These are phyloP conservation scores for Thaumatotibia leucotreta DNA, from an alignment of 1,140 invertebrate genomes.

Conservation along the genomic window DNA sequence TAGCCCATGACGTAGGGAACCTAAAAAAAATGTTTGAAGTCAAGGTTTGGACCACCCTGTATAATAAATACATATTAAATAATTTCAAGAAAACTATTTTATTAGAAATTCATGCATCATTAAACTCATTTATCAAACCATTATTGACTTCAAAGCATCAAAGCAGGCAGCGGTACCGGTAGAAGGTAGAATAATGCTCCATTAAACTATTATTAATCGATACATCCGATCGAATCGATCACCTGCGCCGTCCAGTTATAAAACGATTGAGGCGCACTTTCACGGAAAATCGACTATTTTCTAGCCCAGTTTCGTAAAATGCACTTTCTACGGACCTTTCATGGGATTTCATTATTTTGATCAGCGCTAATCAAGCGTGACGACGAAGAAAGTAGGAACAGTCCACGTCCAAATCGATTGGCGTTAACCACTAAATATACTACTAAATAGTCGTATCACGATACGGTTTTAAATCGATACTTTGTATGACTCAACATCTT, in stretches of 20 bases:
- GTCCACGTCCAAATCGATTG: background rate
- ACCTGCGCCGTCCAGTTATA: background rate
- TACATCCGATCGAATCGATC: slow-evolving; percentile 9
- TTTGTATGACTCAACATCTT: no score
- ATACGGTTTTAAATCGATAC: background rate
- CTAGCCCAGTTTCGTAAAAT: slow-evolving; percentile 20
- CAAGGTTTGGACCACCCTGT: no score
- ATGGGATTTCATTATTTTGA: slow-evolving; percentile 7
- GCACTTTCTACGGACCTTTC: background rate
- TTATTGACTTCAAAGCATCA: background rate
- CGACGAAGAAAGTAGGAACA: background rate
- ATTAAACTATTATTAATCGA: slow-evolving; percentile 4
- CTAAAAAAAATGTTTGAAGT: no score
- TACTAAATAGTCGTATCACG: background rate
- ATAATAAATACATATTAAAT: no score
- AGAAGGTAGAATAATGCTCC: background rate
- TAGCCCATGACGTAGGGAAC: no score
- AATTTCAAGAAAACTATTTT: no score
- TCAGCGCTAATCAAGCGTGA: background rate
- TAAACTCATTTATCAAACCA: background rate
- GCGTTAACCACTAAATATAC: background rate
- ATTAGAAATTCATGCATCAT: slow-evolving; percentile 2
- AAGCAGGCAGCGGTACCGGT: background rate
- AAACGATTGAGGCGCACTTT: slow-evolving; percentile 15
- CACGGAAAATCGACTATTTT: slow-evolving; percentile 37